Evolutionary conservation across 2,888 invertebrate species (phyloP).

Genomic region (Gerris lacustris): DNA sequence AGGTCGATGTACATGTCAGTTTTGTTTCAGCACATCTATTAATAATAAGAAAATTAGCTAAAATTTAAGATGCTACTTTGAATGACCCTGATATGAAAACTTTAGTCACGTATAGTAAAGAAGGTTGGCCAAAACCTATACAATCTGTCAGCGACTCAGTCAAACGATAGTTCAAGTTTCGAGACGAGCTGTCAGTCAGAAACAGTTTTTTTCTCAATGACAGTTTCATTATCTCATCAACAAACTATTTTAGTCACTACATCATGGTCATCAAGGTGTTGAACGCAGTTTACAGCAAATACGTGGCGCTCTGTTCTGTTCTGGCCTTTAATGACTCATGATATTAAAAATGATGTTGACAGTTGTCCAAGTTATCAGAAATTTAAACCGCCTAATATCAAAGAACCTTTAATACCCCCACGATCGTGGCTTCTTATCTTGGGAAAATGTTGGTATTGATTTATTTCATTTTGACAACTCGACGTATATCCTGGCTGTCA

Average conservation of each 20-base stretch:
- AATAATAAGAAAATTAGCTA: neutral
- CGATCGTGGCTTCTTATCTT: neutral
- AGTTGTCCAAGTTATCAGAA: too few relatives aligned
- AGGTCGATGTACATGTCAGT: neutral
- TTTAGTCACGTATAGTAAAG: neutral
- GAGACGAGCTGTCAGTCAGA: neutral
- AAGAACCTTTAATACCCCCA: too few relatives aligned
- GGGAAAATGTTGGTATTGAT: constrained; percentile 13
- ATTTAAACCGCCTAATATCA: too few relatives aligned
- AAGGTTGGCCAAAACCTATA: neutral
- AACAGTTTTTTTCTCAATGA: neutral
- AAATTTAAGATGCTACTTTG: neutral
- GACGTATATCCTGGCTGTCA: neutral
- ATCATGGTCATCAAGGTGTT: neutral
- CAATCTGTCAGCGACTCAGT: neutral
- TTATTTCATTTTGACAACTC: constrained; percentile 3
- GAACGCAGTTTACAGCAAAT: too few relatives aligned
- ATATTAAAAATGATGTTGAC: too few relatives aligned
- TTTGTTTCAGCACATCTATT: too few relatives aligned
- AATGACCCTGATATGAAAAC: neutral
- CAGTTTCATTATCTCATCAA: neutral
- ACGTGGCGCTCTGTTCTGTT: too few relatives aligned
- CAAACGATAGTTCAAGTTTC: neutral
- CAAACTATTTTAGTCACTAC: neutral
- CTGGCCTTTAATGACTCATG: too few relatives aligned